These are phyloP conservation scores for Porites lutea DNA, from an alignment of 64 coral and sea anemone genomes.

Conservation along the genomic window DNA sequence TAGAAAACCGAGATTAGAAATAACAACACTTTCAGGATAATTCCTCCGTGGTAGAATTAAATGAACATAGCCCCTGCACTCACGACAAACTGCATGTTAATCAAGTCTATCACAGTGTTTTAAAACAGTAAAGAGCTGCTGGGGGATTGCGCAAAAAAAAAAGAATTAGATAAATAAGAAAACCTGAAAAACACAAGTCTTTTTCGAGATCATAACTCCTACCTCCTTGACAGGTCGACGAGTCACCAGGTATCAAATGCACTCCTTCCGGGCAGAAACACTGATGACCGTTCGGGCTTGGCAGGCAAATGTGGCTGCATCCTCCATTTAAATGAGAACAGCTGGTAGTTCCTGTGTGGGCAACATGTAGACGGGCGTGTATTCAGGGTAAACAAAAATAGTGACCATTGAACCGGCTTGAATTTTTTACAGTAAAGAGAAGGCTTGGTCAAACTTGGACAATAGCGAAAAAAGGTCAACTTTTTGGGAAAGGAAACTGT, in stretches of 20 bases:
- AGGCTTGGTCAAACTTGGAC: no score
- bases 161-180: neutral
- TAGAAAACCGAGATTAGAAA: no score
- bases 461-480: no score
- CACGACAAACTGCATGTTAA: no score
- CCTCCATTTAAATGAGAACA: constrained; percentile 32
- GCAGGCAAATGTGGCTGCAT: constrained; percentile 33
- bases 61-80: no score
- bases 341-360: neutral
- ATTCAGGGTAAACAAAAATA: no score
- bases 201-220: neutral
- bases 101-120: neutral
- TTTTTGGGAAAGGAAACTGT: no score
- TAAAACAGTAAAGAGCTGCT: neutral
- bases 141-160: neutral
- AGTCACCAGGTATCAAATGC: neutral
- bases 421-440: no score
- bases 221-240: constrained; percentile 58
- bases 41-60: no score
- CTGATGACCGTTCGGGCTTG: constrained; percentile 26
- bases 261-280: constrained; percentile 69
- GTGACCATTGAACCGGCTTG: no score
- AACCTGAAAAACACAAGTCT: neutral
- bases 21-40: no score
- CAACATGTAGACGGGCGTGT: no score